These are phyloP conservation scores for Barypeithes pellucidus DNA, from an alignment of 2,888 invertebrate species.

Conservation along the genomic window DNA sequence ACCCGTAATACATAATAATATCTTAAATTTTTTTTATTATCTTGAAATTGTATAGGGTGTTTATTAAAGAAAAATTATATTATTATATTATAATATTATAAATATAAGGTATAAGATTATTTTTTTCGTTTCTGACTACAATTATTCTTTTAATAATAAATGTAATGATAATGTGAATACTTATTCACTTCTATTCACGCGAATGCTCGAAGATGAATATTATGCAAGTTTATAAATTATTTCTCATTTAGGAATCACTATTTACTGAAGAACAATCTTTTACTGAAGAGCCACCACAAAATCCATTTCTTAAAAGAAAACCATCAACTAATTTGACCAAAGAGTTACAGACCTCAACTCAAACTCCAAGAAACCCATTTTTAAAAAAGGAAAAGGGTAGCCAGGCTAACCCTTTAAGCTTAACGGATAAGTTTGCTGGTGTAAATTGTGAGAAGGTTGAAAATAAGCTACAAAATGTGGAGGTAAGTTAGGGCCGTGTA, in stretches of 20 bases:
- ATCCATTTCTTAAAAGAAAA: slow-evolving; percentile 40
- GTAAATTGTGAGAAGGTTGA: slow-evolving; percentile 63
- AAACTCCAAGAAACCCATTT: slow-evolving; percentile 69
- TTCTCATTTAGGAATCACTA: slow-evolving; percentile 55
- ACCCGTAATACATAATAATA: too few relatives aligned
- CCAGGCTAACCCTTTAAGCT: slow-evolving; percentile 62
- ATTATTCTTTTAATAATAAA: too few relatives aligned
- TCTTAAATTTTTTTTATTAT: too few relatives aligned
- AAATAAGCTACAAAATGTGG: slow-evolving; percentile 57
- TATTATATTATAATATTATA: too few relatives aligned
- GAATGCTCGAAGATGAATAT: too few relatives aligned
- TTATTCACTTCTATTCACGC: too few relatives aligned
- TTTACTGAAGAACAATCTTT: slow-evolving; percentile 44
- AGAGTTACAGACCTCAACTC: neutral
- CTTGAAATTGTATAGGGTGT: too few relatives aligned
- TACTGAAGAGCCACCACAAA: slow-evolving; percentile 31
- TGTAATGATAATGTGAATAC: too few relatives aligned
- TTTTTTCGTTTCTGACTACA: too few relatives aligned
- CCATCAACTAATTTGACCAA: neutral
- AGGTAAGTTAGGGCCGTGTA: slow-evolving; percentile 51
- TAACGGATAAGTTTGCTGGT: slow-evolving; percentile 66
- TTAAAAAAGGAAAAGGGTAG: slow-evolving; percentile 68
- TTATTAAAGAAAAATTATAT: too few relatives aligned
- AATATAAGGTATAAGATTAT: too few relatives aligned
- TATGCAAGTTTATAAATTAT: neutral